Conservation (phyloP, 2,888 invertebrate genomes). For the Patella ulyssiponensis region DNA sequence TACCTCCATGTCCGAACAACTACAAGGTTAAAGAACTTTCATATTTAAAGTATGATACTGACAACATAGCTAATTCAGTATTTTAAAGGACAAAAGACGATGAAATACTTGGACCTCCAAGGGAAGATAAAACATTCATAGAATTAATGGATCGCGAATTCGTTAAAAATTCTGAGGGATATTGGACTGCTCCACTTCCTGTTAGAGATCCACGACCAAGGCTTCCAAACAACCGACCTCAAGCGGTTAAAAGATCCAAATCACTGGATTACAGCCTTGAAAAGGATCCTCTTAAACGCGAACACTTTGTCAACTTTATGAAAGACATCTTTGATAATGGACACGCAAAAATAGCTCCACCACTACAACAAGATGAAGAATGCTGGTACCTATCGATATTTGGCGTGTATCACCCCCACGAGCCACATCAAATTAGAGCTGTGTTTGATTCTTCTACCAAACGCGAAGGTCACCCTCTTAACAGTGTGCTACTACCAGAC, state of each 20-base stretch:
- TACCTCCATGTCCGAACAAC: too few relatives aligned
- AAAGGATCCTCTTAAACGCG: slow-evolving; percentile 25
- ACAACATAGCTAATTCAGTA: neutral
- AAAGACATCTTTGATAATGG: too few relatives aligned
- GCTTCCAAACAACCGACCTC: slow-evolving; percentile 14
- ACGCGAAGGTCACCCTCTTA: too few relatives aligned
- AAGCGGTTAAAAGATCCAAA: slow-evolving; percentile 18
- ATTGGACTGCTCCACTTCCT: slow-evolving; percentile 23
- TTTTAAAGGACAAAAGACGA: slow-evolving; percentile 31
- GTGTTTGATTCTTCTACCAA: slow-evolving; percentile 41
- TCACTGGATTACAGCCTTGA: neutral
- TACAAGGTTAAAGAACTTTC: too few relatives aligned
- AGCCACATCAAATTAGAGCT: slow-evolving; percentile 34
- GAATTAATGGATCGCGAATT: slow-evolving; percentile 25
- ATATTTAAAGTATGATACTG: too few relatives aligned
- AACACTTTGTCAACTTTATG: too few relatives aligned
- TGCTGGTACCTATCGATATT: slow-evolving; percentile 42
- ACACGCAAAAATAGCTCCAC: slow-evolving; percentile 36
- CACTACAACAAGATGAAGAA: slow-evolving; percentile 26
- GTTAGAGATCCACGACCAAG: neutral
- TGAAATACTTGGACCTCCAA: slow-evolving; percentile 25
- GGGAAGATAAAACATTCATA: slow-evolving; percentile 35
- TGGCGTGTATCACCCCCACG: slow-evolving; percentile 44
- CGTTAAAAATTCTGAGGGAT: slow-evolving; percentile 11
- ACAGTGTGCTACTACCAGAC: too few relatives aligned